Conservation (phyloP, 2,888 invertebrate species). For the Morinoia aosen region DNA sequence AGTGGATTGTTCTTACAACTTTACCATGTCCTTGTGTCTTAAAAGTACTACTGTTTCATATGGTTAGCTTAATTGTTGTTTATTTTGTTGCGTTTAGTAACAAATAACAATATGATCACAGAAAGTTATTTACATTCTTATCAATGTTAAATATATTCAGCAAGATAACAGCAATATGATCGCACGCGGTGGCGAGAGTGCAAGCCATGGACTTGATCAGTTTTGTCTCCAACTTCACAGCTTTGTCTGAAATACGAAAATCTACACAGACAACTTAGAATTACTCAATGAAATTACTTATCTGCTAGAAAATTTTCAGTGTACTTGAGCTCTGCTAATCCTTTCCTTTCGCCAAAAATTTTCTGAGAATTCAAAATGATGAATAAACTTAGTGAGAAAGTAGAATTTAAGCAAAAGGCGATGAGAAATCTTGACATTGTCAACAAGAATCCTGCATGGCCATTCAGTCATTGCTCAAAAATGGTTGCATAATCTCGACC, state of each 20-base stretch:
- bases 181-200: no score
- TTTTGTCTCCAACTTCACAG: neutral
- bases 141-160: no score
- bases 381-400: neutral
- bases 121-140: no score
- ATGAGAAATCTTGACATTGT: neutral
- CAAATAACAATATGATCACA: no score
- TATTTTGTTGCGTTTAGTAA: no score
- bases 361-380: neutral
- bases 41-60: no score
- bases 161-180: no score
- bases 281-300: neutral
- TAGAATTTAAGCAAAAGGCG: no score
- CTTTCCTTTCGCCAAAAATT: neutral
- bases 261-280: neutral
- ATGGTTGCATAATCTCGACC: neutral
- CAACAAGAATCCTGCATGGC: neutral
- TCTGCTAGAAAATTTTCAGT: neutral
- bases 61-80: no score
- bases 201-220: no score
- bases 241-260: neutral
- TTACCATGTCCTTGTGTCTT: no score
- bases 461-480: neutral
- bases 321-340: neutral
- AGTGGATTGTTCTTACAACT: no score